Percentiles rank a stretch among this genome's conserved stretches.
These are phyloP conservation scores for Galbula dea DNA, from an alignment of 2,113 vertebrate genomes.

Conservation along the genomic window DNA sequence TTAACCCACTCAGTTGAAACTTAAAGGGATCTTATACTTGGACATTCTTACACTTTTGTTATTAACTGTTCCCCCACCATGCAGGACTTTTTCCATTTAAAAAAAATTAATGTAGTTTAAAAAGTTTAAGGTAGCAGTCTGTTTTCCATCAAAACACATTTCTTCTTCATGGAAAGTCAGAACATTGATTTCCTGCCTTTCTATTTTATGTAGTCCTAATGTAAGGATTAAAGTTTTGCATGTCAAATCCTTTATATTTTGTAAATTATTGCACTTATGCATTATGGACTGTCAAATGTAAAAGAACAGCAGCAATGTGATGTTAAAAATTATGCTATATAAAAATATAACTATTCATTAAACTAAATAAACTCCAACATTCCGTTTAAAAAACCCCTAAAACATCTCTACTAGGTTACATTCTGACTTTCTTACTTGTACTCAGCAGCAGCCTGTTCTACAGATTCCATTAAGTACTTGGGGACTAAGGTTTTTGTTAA, in stretches of 20 bases:
- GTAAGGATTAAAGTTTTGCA: not conserved
- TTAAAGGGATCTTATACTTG: not conserved
- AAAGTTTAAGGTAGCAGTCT: not conserved
- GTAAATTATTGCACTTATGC: constrained; percentile 53
- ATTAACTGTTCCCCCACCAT: not conserved
- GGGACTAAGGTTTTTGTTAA: not conserved
- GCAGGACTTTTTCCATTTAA: not conserved
- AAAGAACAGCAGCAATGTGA: constrained; percentile 27
- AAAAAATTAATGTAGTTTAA: not conserved
- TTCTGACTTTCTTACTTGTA: not conserved
- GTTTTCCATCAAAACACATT: not conserved
- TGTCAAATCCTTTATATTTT: not conserved
- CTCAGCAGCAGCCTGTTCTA: not conserved
- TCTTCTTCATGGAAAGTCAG: not conserved
- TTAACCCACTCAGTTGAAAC: not conserved
- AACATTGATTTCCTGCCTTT: not conserved
- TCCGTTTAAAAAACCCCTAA: not conserved
- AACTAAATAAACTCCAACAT: not conserved
- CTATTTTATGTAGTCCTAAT: not conserved
- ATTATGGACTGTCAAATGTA: not conserved
- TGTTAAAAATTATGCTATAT: constrained; percentile 7
- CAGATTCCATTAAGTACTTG: not conserved
- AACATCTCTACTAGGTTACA: not conserved
- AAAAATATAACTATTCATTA: constrained; percentile 40
- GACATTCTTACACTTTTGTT: not conserved